phyloP scores from a whole-genome alignment of 2,113 vertebrate genomes.

The Oncorhynchus mykiss region DNA sequence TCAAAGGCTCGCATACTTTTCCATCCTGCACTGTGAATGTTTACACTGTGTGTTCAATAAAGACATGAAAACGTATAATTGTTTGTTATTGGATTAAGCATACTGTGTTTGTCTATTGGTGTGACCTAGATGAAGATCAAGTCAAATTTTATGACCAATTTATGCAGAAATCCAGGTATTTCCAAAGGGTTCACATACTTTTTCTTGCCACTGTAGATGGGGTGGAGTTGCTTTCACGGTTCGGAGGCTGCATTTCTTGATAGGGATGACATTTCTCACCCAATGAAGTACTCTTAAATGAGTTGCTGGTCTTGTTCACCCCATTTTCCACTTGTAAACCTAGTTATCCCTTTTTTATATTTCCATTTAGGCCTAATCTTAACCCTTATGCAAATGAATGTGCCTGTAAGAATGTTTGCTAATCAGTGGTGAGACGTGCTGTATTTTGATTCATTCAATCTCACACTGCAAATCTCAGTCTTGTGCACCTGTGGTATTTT shows the following conservation, averaged over 20 bases:
- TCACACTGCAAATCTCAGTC: constrained; percentile 10
- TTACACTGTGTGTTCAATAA: too few relatives aligned
- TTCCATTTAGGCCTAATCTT: neutral
- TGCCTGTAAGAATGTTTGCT: neutral
- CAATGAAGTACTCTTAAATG: constrained; percentile 56
- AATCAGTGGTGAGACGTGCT: neutral
- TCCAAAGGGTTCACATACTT: too few relatives aligned
- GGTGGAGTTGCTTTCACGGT: too few relatives aligned
- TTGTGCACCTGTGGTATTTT: neutral
- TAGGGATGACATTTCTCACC: neutral
- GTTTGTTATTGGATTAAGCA: too few relatives aligned
- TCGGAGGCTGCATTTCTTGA: neutral
- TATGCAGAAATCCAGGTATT: too few relatives aligned
- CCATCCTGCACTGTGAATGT: too few relatives aligned
- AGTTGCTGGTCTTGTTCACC: constrained; percentile 14
- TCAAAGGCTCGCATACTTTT: too few relatives aligned
- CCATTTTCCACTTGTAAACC: neutral
- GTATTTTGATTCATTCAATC: neutral
- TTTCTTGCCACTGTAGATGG: too few relatives aligned
- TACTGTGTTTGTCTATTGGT: too few relatives aligned
- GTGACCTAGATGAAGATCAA: too few relatives aligned
- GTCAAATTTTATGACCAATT: too few relatives aligned
- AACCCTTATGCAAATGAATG: neutral
- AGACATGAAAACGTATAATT: too few relatives aligned
- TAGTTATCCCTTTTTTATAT: neutral